Evolutionary conservation across 2,888 invertebrate genomes (phyloP).

Genomic region (Corbicula japonica): DNA sequence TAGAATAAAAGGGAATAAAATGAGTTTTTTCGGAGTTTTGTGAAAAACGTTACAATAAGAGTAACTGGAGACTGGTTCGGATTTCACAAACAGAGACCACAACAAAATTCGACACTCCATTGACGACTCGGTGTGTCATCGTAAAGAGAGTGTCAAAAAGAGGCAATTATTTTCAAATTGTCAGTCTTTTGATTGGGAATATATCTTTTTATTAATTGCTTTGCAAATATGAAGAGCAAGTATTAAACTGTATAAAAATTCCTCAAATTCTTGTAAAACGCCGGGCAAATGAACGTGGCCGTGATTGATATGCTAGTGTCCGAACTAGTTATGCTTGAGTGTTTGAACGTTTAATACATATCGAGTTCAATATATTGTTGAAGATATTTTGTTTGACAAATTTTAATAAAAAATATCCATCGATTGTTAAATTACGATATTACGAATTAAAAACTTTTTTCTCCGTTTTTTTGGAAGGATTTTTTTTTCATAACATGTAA

Average conservation of each 20-base stretch:
- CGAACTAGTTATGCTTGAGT: too few species aligned
- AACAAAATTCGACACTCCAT: constrained; percentile 43
- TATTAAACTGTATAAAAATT: constrained; percentile 47
- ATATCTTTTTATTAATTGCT: constrained; percentile 40
- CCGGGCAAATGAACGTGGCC: too few species aligned
- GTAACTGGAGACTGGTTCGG: constrained; percentile 29
- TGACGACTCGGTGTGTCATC: constrained; percentile 24
- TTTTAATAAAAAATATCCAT: too few species aligned
- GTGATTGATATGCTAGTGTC: too few species aligned
- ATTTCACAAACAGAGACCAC: constrained; percentile 47
- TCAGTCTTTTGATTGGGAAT: constrained; percentile 22
- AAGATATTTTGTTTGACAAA: too few species aligned
- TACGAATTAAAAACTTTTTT: too few species aligned
- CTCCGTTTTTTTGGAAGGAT: too few species aligned
- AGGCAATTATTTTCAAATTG: constrained; percentile 39
- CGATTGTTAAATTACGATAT: too few species aligned
- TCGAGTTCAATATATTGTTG: too few species aligned
- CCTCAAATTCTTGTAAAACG: constrained; percentile 33
- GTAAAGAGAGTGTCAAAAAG: constrained; percentile 29
- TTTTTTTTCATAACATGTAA: too few species aligned
- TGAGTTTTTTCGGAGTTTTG: constrained; percentile 37
- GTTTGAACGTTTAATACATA: too few species aligned
- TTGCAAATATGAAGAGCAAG: constrained; percentile 12
- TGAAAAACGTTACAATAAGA: constrained; percentile 37
- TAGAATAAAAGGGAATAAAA: constrained; percentile 32